phyloP scores from a whole-genome alignment of 2,888 invertebrate genomes.

The Isoperla grammatica region DNA sequence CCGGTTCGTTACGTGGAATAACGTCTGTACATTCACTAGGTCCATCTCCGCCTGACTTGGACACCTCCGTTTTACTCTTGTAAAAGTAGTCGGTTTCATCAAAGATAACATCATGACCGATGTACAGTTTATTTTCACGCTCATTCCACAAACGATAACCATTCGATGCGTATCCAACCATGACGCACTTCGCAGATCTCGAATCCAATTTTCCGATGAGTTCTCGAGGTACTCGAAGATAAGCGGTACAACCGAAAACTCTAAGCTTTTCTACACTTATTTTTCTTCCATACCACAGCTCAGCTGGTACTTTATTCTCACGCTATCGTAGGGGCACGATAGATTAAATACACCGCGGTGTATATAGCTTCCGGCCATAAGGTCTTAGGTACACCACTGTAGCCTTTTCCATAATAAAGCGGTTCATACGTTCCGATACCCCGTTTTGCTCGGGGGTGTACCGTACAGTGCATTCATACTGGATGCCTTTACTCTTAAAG shows the following conservation, averaged over 20 bases:
- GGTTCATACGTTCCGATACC: neutral
- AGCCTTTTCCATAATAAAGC: neutral
- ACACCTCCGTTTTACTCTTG: neutral
- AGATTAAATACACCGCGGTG: slow-evolving; percentile 5
- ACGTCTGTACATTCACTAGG: too few relatives aligned
- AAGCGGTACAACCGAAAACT: neutral
- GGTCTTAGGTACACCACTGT: neutral
- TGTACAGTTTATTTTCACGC: neutral
- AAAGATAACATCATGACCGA: neutral
- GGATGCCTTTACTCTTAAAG: slow-evolving; percentile 2
- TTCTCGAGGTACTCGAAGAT: neutral
- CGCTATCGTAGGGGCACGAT: slow-evolving; percentile 2
- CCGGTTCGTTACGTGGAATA: neutral
- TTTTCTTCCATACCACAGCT: slow-evolving; percentile 3
- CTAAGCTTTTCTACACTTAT: slow-evolving; percentile 3
- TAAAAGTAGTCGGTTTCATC: slow-evolving; percentile 6
- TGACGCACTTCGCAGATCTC: neutral
- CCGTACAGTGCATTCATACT: slow-evolving; percentile 2
- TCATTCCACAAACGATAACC: slow-evolving; percentile 3
- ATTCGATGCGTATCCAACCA: neutral
- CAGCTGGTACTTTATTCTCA: slow-evolving; percentile 9
- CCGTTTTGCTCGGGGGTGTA: slow-evolving; percentile 10
- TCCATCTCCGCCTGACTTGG: neutral
- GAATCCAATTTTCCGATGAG: neutral
- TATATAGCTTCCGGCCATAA: neutral